A percentile compares a stretch with the other conserved stretches of the same genome.
Evolutionary conservation across 2,888 invertebrate species (phyloP).

Genomic region (Protodeltote pygarga): DNA sequence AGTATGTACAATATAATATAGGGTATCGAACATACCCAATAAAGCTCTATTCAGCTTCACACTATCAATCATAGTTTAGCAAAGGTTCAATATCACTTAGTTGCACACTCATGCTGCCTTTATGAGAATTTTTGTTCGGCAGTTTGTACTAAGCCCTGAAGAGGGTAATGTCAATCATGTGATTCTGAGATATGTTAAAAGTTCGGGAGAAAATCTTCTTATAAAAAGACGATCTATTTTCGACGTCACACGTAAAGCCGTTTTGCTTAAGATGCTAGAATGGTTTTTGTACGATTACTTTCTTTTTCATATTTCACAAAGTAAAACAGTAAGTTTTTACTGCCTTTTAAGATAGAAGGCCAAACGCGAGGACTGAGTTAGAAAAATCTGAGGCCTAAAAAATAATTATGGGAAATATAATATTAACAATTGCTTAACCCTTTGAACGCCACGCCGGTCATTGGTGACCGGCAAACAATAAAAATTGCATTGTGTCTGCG

Average conservation of each 20-base stretch:
- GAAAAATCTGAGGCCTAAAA: too few relatives aligned
- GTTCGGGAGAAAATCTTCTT: slow-evolving; percentile 16
- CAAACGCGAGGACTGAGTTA: background rate
- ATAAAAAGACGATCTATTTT: slow-evolving; percentile 19
- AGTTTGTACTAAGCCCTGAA: slow-evolving; percentile 54
- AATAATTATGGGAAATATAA: background rate
- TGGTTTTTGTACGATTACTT: too few relatives aligned
- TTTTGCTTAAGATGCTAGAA: background rate
- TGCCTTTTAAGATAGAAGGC: background rate
- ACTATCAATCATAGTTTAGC: slow-evolving; percentile 85
- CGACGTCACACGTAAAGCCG: background rate
- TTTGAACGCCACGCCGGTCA: too few relatives aligned
- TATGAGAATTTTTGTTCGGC: slow-evolving; percentile 64
- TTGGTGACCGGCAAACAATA: too few relatives aligned
- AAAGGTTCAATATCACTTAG: slow-evolving; percentile 77
- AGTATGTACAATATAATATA: slow-evolving; percentile 66
- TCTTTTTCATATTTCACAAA: too few relatives aligned
- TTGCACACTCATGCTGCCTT: slow-evolving; percentile 77
- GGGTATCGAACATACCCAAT: too few relatives aligned
- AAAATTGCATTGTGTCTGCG: too few relatives aligned
- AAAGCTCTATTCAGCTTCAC: slow-evolving; percentile 71
- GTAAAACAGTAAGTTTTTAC: too few relatives aligned
- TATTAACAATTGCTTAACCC: background rate
- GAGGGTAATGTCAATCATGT: slow-evolving; percentile 66
- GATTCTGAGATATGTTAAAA: slow-evolving; percentile 34